phyloP scores from a whole-genome alignment of 2,797 vertebrate species.

The Valencia hispanica region DNA sequence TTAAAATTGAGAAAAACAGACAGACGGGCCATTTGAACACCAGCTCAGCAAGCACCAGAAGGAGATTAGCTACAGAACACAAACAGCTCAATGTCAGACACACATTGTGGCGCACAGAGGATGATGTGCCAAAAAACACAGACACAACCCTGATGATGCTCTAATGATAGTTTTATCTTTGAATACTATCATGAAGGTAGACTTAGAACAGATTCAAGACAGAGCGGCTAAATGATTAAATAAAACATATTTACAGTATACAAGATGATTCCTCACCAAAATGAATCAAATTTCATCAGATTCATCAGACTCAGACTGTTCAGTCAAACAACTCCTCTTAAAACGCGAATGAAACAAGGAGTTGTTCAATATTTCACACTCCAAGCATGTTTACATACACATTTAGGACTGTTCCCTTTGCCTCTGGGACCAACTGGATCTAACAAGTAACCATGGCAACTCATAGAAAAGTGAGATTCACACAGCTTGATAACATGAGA shows the following conservation, averaged over 20 bases:
- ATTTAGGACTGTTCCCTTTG: slow-evolving; percentile 53
- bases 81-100: slow-evolving; percentile 51
- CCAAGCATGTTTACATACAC: slow-evolving; percentile 47
- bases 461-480: slow-evolving; percentile 63
- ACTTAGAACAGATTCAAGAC: neutral
- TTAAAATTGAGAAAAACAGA: slow-evolving; percentile 22
- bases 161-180: neutral
- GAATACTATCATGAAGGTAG: neutral
- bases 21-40: slow-evolving; percentile 16
- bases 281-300: neutral
- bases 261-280: neutral
- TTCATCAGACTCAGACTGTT: slow-evolving; percentile 1
- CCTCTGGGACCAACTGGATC: slow-evolving; percentile 69
- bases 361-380: slow-evolving; percentile 61
- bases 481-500: slow-evolving; percentile 66
- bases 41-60: slow-evolving; percentile 30
- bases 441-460: slow-evolving; percentile 79
- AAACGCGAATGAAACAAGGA: slow-evolving; percentile 39
- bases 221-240: neutral
- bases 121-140: neutral
- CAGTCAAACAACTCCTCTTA: slow-evolving; percentile 30
- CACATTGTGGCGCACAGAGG: slow-evolving; percentile 2
- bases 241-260: neutral
- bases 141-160: neutral
- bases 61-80: slow-evolving; percentile 32